Base-by-base conservation (phyloP, 2,797 vertebrate species). In the Apogon hyalosoma region DNA sequence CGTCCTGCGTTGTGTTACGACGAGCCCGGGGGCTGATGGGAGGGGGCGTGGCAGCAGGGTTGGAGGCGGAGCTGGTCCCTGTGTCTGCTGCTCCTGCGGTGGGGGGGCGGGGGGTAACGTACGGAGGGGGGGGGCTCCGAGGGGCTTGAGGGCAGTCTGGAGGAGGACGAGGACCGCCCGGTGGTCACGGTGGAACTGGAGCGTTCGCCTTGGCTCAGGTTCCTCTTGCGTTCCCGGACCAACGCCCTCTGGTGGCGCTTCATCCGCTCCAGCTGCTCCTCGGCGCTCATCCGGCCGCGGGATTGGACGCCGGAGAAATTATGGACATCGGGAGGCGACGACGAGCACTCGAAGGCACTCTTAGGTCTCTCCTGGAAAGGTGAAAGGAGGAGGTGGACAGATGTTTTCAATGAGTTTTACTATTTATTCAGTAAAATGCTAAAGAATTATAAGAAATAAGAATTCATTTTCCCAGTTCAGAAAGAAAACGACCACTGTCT, bases 221-320 rank as follows among this genome's bases (percentile, higher is more conserved):
- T 96, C 75, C 93, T 93, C 91, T 98, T 95, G 79, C 97, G 97
- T 57, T 99, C 96, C 0, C 96, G 95, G 53, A 97, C 95, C 59
- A 99, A 88, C 14, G 96, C 95, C 89, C 93, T 97, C 94, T 99
- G 97, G 91, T 97, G 96, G 46, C 95, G 93, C 87, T 98, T 99
- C 97, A 99, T 98, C 80, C 97, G 94, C 84, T 98, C 94, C 24
- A 98, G 94, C 77, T 99, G 97, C 88, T 99, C 97, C 86, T 98
- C 97, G 0, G 96, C 97, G 0, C 96, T 98, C 97, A 98, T 98
- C 75, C 93, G 95, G 75, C 94, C 94, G 57, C 95, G 94, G 58
- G 93, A 83, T 68, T 92, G 94, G 77, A 21, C 28, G 43, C 61
- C 91, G 71, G 77, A 90, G 85, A 86, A 73, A 63, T 62, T 84